Base-by-base conservation (phyloP, 2,113 vertebrate species). In the Herpailurus yagouaroundi region DNA sequence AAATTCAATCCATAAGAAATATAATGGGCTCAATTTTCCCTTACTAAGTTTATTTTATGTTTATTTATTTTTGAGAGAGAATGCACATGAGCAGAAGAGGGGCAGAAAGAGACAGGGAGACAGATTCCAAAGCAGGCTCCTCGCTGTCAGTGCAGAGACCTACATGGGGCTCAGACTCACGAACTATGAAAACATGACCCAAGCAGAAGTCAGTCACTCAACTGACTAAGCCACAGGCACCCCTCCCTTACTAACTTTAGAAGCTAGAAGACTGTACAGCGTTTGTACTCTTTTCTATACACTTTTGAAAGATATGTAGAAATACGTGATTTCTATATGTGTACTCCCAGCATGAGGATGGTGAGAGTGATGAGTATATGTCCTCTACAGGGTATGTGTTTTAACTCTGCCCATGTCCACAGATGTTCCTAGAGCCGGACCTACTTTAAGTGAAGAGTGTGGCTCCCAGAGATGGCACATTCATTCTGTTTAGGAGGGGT, bases 1-100 rank as follows among this genome's bases (percentile, higher is more conserved):
- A 92, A 77, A 36, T 45, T 89, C 33, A 94, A 66, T 55, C 41
- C 60, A 74, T 94, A 64, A n/a, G 21, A 92, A 91, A 89, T 29
- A 36, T 45, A 96, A 66, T 13, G 33, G 71, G 36, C 76, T 80
- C 25, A 27, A 21, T 9, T 60, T 68, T 87, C 27, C 41, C 48
- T 60, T 64, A 74, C 8, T 80, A 95, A 96, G n/a, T 48, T 63
- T 7, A 88, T 60, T 60, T 60, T 60, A 60, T 60, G 57, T 60
- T 60, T 60, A 23, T 60, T 60, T 60, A 60, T 23, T 60, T 60
- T 57, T 57, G 55, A 57, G 55, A 57, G 55, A 23, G 55, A 57
- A 60, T 60, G 57, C 8, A 5, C 57, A 23, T 60, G 57, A 60
- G 57, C 18, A 21, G 57, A 21, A 21, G 55, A 21, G 55, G 57